phyloP scores from a whole-genome alignment of 2,797 vertebrate genomes.

The Hemitrygon akajei region DNA sequence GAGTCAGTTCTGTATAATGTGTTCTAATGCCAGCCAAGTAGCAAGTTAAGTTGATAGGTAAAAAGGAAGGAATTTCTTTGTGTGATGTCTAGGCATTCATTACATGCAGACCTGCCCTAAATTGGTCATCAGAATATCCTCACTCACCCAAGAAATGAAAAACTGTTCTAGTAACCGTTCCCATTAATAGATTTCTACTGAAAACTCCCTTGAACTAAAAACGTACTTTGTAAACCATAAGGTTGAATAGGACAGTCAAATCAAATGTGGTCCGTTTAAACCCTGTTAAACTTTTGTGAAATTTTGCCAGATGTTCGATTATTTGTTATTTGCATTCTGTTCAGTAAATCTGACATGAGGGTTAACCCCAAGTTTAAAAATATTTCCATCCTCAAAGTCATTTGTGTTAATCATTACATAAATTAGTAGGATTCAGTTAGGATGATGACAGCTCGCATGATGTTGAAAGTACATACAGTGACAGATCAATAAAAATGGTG shows the following conservation, averaged over 20 bases:
- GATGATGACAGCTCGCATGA: background rate
- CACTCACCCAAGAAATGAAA: conserved; percentile 38
- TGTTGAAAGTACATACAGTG: background rate
- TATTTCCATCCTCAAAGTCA: conserved; percentile 78
- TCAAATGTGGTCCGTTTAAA: conserved; percentile 23
- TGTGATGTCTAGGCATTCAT: background rate
- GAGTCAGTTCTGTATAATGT: conserved; percentile 1
- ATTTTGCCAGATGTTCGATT: conserved; percentile 69
- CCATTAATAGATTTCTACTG: conserved; percentile 41
- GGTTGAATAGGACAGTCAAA: conserved; percentile 19
- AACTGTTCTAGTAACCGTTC: conserved; percentile 38
- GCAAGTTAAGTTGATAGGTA: background rate
- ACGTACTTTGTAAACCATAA: background rate
- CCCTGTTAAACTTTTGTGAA: conserved; percentile 41
- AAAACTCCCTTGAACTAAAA: conserved; percentile 5
- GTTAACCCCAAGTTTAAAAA: conserved; percentile 54
- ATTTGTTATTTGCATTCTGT: conserved; percentile 77
- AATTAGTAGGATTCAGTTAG: conserved; percentile 33
- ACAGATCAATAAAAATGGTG: background rate
- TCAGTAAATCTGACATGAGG: conserved; percentile 59
- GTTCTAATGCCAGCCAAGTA: background rate
- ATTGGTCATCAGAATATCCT: conserved; percentile 46
- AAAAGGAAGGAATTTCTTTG: conserved; percentile 15
- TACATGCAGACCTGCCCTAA: background rate
- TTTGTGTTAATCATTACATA: conserved; percentile 52